phyloP scores from a whole-genome alignment of 2,797 vertebrate genomes.

The Danio tinwini region DNA sequence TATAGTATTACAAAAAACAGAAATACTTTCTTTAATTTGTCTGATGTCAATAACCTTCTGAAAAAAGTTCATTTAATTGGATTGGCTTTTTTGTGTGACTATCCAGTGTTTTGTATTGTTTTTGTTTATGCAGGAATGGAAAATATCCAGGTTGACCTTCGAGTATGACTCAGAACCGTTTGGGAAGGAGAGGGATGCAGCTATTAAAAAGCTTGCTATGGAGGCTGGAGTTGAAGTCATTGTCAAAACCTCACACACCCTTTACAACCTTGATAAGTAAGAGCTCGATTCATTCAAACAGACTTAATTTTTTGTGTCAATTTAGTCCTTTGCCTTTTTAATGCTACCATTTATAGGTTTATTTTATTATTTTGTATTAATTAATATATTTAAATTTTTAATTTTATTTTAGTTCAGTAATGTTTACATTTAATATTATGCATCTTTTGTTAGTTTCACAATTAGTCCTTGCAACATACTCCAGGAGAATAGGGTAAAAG shows the following conservation, averaged over 20 bases:
- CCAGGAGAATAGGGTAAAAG: too few species aligned
- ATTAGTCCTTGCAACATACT: too few species aligned
- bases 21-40: not conserved
- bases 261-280: constrained; percentile 83
- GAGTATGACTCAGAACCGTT: constrained; percentile 83
- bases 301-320: not conserved
- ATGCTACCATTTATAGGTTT: not conserved
- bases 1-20: not conserved
- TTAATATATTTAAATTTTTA: too few species aligned
- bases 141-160: constrained; percentile 81
- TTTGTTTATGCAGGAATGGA: constrained; percentile 75
- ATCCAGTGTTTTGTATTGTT: not conserved
- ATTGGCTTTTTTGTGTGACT: not conserved
- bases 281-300: constrained; percentile 25
- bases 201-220: constrained; percentile 82
- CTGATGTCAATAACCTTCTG: not conserved
- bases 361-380: not conserved
- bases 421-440: too few species aligned
- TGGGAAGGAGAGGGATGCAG: constrained; percentile 81
- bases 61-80: not conserved
- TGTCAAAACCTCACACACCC: constrained; percentile 82
- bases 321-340: not conserved
- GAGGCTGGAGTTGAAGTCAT: constrained; percentile 82
- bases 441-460: too few species aligned
- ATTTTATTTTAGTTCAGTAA: too few species aligned